Evolutionary conservation across 2,113 vertebrate species (phyloP), one percentile per base, ranked within the genome.

Genomic region (Cyprinodon variegatus): DNA sequence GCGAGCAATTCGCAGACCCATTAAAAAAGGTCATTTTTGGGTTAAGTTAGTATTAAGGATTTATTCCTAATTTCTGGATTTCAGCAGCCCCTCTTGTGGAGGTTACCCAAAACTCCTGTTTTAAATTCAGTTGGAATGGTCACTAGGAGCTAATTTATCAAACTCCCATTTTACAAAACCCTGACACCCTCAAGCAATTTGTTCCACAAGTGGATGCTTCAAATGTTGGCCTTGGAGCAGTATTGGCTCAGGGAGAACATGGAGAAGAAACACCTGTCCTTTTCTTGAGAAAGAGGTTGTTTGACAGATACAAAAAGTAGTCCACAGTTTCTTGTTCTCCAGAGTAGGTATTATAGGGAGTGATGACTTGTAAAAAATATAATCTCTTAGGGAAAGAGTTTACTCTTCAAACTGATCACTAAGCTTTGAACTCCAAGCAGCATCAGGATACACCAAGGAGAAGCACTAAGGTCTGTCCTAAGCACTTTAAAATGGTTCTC

Each of bases 1-100:
- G 5, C 20, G 45, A 65, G 13, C 20, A 22, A 45, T 65, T 0
- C 0, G 40, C 40, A 65, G 64, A 45, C 64, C 0, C 0, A 43
- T 22, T 6, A 65, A 29, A 3, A 65, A 45, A 65, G 63, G 17
- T 65, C 4, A 0, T 65, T 65, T 65, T 20, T 29, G 63, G 20
- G 63, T 3, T 45, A 22, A 3, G 64, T 0, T 43, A 41, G n/a
- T 67, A 50, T 22, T 1, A 8, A 36, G 37, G 43, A 15, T 67
- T 17, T 48, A 29, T 29, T 29, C 29, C 29, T 29, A 29, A 29
- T 29, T 29, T 29, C 29, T 29, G 29, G 29, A 29, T 29, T 29
- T 29, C 29, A 29, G 29, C 29, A 29, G 29, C 29, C 29, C 29
- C 29, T 29, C 29, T 29, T 29, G 1, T 29, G 29, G 29, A 29